Evolutionary conservation across 1,140 invertebrate genomes (phyloP), one percentile per base, ranked within the genome.

Genomic region (Gryllus bimaculatus): DNA sequence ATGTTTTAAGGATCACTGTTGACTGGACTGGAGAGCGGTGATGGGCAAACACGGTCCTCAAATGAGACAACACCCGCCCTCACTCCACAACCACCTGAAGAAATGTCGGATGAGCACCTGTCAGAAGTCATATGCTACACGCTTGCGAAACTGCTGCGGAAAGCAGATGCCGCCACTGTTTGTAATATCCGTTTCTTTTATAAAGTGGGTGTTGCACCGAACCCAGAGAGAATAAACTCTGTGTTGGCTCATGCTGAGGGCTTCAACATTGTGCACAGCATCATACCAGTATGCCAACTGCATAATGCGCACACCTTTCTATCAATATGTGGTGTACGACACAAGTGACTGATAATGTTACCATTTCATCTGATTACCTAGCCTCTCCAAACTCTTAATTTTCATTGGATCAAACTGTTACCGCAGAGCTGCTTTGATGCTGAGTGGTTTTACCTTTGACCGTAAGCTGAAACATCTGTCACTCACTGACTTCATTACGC

Each of bases 281-380:
- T 93, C 75, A 88, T 95, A 86, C 94, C 94, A 73, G 93, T 93
- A 79, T 89, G 89, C 81, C 90, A 92, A 85, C 87, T 95, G 83
- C 92, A 93, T 84, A 92, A 92, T 86, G 90, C 91, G 81, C 91
- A 91, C 88, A 93, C 92, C 82, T 93, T 93, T 85, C 87, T 95
- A 80, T 94, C 93, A 80, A 90, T 94, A 82, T 92, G 90, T 83
- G 92, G 91, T 54, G 88, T 92, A 49, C 87, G 90, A 81, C 90
- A 91, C 83, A 87, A 89, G 82, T 89, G 84, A 81, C 54, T 66
- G 26, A 39, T 39, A 39, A 39, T 39, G 26, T 39, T 39, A 39
- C 26, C 26, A 39, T 39, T 39, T 39, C 26, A 39, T 39, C 26
- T 39, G 26, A 39, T 39, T 39, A 39, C 26, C 26, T 39, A 39